Percentiles rank a stretch among this genome's conserved stretches.
phyloP scores from a whole-genome alignment of 2,888 invertebrate species.

The Thecophora atra region DNA sequence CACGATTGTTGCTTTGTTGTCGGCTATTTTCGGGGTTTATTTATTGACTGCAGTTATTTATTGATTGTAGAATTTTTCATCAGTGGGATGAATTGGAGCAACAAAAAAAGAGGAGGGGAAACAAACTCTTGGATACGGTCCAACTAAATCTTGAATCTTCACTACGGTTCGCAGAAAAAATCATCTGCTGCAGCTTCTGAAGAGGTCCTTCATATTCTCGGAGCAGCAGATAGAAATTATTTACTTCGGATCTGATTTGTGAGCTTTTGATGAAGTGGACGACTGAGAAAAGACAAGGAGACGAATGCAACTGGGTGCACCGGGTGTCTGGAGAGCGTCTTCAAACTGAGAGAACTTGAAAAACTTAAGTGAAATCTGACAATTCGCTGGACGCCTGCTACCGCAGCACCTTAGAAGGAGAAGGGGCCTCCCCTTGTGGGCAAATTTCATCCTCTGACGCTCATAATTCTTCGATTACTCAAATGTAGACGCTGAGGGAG shows the following conservation, averaged over 20 bases:
- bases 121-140: conserved; percentile 8
- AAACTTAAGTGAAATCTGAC: too few relatives aligned
- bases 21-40: conserved; percentile 1
- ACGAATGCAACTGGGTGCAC: too few relatives aligned
- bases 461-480: too few relatives aligned
- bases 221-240: neutral
- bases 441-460: too few relatives aligned
- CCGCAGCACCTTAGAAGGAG: too few relatives aligned
- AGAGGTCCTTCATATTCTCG: neutral
- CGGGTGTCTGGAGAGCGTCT: too few relatives aligned
- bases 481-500: too few relatives aligned
- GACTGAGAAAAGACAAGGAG: neutral
- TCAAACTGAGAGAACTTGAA: too few relatives aligned
- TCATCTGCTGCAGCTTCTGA: conserved; percentile 3
- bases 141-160: conserved; percentile 2
- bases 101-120: too few relatives aligned
- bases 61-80: conserved; percentile 4
- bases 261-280: neutral
- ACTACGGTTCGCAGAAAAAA: neutral
- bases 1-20: neutral
- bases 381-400: too few relatives aligned
- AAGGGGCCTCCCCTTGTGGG: too few relatives aligned
- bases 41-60: conserved; percentile 11
- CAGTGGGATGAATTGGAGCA: neutral
- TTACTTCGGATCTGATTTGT: conserved; percentile 19